A percentile compares a stretch with the other conserved stretches of the same genome.
These are phyloP conservation scores for Heteronetta atricapilla DNA, from an alignment of 2,113 vertebrate species.

Conservation along the genomic window DNA sequence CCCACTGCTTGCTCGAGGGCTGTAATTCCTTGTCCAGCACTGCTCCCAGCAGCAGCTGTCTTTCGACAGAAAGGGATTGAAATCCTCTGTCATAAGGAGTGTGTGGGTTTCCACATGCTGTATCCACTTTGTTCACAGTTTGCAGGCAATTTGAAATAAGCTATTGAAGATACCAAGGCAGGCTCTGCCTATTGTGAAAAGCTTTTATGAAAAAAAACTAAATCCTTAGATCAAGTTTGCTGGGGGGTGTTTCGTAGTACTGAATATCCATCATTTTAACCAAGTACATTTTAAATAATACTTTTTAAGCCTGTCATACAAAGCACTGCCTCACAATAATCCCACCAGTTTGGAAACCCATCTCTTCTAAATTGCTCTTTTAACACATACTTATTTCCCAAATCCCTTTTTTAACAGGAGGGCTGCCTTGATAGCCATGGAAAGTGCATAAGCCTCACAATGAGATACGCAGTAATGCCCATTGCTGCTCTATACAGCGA, in stretches of 20 bases:
- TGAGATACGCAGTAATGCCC: background rate
- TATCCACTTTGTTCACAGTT: slow-evolving; percentile 19
- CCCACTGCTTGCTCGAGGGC: background rate
- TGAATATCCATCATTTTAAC: slow-evolving; percentile 20
- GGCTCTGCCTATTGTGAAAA: background rate
- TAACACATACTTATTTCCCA: background rate
- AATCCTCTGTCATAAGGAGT: background rate
- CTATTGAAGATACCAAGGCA: background rate
- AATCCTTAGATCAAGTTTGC: background rate
- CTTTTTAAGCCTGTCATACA: background rate
- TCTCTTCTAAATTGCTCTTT: background rate
- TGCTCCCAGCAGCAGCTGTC: background rate
- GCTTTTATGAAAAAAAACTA: background rate
- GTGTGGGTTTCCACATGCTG: slow-evolving; percentile 13
- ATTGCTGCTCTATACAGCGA: background rate
- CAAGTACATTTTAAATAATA: background rate
- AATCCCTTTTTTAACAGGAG: background rate
- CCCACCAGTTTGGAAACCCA: background rate
- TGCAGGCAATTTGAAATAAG: slow-evolving; percentile 30
- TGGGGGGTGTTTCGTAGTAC: background rate
- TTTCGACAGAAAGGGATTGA: background rate
- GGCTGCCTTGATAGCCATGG: background rate
- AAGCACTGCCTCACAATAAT: slow-evolving; percentile 1
- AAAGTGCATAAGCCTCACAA: background rate
- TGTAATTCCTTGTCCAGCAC: background rate